Evolutionary conservation across 2,113 vertebrate genomes (phyloP), one percentile per base, ranked within the genome.

Genomic region (Equus przewalskii): DNA sequence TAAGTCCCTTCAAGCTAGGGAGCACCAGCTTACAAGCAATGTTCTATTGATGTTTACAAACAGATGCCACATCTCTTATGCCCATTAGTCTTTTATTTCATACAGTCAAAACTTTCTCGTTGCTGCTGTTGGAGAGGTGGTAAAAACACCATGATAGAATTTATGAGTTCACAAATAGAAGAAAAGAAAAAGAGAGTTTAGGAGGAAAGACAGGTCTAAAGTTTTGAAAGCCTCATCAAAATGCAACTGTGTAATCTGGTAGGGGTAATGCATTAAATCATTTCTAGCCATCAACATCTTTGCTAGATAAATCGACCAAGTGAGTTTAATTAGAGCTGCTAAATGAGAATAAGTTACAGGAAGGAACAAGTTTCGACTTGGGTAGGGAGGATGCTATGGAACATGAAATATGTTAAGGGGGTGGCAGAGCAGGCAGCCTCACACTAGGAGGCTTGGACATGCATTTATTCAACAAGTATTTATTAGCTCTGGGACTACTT

Each of bases 261-360:
- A 95, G 41, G 36, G 8, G 36, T 75, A 69, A 46, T 72, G 7
- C 26, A 93, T 96, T 81, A 95, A 92, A 81, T 94, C 58, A 21
- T 24, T 16, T 54, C 70, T 80, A 88, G 14, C 1, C 33, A 70
- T 64, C 88, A 67, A 78, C 10, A 54, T 62, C 14, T 78, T 94
- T 88, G 26, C 36, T 94, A 64, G 49, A 86, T 75, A 79, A 79
- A 81, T 58, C 93, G 18, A 51, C 26, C 46, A 65, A 21, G 26
- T 54, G 18, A 94, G 9, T 96, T 98, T 97, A 95, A 92, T 79
- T 90, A 78, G 67, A 95, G 60, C 41, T 97, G n/a, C 36, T 72
- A 91, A 87, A 18, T 91, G 76, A 78, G 64, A 84, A 69, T 65
- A 94, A 62, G 14, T 83, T 81, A 33, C 12, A 91, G 44, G 41